phyloP scores from a whole-genome alignment of 2,797 vertebrate species.

The Gymnocypris eckloni region DNA sequence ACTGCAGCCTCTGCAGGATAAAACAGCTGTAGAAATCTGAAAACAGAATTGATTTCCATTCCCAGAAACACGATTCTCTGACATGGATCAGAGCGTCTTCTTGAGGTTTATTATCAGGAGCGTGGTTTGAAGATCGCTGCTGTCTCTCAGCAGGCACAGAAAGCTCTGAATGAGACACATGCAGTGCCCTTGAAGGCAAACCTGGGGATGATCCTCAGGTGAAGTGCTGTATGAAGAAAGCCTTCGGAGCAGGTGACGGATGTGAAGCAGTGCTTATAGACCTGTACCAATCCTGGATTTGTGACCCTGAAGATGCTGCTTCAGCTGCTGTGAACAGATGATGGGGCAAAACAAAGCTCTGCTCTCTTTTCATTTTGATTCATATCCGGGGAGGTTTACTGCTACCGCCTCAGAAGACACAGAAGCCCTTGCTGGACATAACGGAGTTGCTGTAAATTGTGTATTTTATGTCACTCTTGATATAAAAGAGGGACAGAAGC shows the following conservation, averaged over 20 bases:
- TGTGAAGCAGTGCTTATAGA: background rate
- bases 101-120: background rate
- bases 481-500: too few species aligned
- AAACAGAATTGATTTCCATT: background rate
- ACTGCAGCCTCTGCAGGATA: background rate
- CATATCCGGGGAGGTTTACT: background rate
- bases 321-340: background rate
- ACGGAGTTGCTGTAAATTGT: background rate
- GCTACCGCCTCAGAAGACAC: background rate
- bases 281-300: background rate
- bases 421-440: background rate
- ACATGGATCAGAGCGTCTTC: background rate
- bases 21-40: background rate
- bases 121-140: background rate
- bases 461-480: background rate
- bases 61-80: background rate
- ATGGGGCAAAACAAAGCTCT: background rate
- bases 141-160: background rate
- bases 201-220: background rate
- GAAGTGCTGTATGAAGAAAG: background rate
- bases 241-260: background rate
- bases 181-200: slow-evolving; percentile 15
- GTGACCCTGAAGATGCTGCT: background rate
- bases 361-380: slow-evolving; percentile 5
- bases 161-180: background rate